Base-by-base conservation (phyloP, 2,888 invertebrate genomes). In the Volucella inanis region DNA sequence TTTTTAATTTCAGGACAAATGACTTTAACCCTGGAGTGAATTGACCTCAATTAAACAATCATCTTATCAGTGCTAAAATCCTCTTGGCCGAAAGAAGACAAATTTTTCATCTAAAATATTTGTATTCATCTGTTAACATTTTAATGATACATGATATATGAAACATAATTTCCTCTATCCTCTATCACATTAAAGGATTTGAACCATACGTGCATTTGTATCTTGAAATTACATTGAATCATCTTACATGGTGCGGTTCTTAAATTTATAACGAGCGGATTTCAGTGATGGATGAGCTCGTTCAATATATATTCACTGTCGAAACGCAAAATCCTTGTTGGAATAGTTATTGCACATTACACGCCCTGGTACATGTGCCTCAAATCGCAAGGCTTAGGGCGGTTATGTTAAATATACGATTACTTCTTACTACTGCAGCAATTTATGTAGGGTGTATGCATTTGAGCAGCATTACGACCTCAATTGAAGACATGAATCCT, bases 271-370 rank as follows among this genome's bases (percentile, higher is more conserved):
- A 55, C 22, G 50, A 68, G 18, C 55, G 11, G 47, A 43, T 62
- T 64, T 10, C 43, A 38, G 64, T 75, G 80, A 80, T 80, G 62
- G 75, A 80, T 75, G 80, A 50, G 55, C 31, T 39, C 49, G 50
- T 18, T 62, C 49, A 75, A 68, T 74, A 80, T 43, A 64, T 80
- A 74, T 55, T 75, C 57, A 18, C 14, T 15, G 6, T 45, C 39
- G 68, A 62, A 80, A 68, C 67, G 49, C 80, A 80, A 49, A 74
- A 68, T 80, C 68, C 67, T 68, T 68, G 55, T 50, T 62, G 38
- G 68, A 80, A 75, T 75, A 59, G 80, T 80, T 80, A 80, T 75
- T 68, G 57, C 75, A 55, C 68, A 80, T 80, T 80, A 55, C 12
- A 61, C 47, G 38, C 11, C 43, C 55, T 49, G 49, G n/a, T n/a